Percentiles rank a stretch among this genome's conserved stretches.
phyloP scores from a whole-genome alignment of 2,113 vertebrate species.

The Colaptes auratus region DNA sequence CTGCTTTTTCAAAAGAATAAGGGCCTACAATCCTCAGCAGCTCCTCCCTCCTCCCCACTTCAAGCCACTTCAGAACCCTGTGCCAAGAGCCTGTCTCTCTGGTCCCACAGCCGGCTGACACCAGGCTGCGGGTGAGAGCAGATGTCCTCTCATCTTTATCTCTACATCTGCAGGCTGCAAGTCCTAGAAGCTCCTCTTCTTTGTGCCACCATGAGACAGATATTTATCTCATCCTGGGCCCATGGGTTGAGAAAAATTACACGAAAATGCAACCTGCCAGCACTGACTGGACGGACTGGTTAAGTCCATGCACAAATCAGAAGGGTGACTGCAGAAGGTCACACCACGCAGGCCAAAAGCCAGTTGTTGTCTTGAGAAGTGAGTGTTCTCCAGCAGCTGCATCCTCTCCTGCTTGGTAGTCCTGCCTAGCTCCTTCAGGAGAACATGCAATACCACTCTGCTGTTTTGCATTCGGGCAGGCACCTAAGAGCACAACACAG shows the following conservation, averaged over 20 bases:
- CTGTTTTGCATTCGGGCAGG: neutral
- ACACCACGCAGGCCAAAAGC: neutral
- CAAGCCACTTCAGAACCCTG: constrained; percentile 5
- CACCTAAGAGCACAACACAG: neutral
- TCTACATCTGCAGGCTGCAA: constrained; percentile 5
- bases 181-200: neutral
- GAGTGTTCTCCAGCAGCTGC: neutral
- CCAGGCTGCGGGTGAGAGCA: neutral
- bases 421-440: neutral
- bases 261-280: constrained; percentile 18
- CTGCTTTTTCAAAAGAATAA: neutral
- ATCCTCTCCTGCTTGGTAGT: neutral
- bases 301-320: neutral
- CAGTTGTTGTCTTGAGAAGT: neutral
- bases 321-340: neutral
- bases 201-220: neutral
- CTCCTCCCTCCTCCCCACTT: neutral
- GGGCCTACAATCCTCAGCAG: neutral
- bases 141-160: constrained; percentile 32
- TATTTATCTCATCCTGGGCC: neutral
- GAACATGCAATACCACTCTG: neutral
- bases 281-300: neutral
- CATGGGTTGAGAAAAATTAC: neutral
- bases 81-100: constrained; percentile 16
- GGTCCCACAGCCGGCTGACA: neutral